Evolutionary conservation across 1,140 invertebrate species (phyloP), one percentile per base, ranked within the genome.

Genomic region (Conus betulinus): DNA sequence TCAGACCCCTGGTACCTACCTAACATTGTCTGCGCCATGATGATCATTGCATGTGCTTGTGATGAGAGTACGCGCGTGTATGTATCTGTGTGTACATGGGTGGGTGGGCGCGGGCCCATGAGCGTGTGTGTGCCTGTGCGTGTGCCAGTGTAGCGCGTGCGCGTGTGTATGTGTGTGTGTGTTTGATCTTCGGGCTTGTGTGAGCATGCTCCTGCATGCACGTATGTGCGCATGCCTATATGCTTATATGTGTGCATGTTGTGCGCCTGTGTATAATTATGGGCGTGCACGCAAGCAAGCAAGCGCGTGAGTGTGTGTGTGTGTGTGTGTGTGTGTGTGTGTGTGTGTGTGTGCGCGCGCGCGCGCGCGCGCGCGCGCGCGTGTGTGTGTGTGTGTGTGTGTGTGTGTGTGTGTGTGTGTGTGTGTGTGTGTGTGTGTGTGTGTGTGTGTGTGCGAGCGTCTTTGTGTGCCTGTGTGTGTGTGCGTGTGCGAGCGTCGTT

Each of bases 391-490:
- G 23, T 23, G 67, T 23, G 67, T 71, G 67, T 71, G 67, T 20
- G 67, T 71, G 67, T 71, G 67, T 23, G 67, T 71, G 67, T 71
- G 67, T 71, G 67, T n/a, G 67, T 71, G 67, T n/a, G 67, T n/a
- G 67, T n/a, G 67, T 71, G 67, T 71, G 23, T 71, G 67, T 71
- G 67, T 23, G 67, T 71, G 67, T 20, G 67, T 71, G 67, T 23
- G 0, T 71, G 67, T 71, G 23, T 71, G 67, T 10, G 67, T 71
- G 67, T 71, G 67, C 20, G 23, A 7, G 67, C 20, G 17, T 5
- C 6, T 23, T 11, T 71, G 6, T 23, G 67, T 71, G 67, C 23
- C 11, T 71, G 67, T 71, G 67, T n/a, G 23, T 71, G 67, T n/a
- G 23, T 71, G 67, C 20, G 67, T 71, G 67, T 71, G 67, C 20